Conservation (phyloP, 2,113 vertebrate species). For the Amphilophus citrinellus region DNA sequence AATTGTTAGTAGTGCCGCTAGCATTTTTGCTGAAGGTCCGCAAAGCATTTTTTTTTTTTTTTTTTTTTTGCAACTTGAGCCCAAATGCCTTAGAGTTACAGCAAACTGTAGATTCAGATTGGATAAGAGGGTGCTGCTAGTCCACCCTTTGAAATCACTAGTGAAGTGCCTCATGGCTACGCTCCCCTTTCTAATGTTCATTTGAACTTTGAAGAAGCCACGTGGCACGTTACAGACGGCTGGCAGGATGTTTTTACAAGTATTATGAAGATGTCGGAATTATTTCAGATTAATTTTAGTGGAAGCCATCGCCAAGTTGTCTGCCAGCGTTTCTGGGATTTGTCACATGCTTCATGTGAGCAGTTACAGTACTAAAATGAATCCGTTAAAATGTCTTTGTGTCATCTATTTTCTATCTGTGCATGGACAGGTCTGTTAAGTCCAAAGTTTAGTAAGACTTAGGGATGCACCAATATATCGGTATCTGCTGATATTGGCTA, state of each 20-base stretch:
- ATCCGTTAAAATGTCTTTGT: background rate
- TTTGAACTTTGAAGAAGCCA: conserved; percentile 2
- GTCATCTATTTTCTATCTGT: background rate
- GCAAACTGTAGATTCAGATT: conserved; percentile 13
- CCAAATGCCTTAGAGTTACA: conserved; percentile 72
- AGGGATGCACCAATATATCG: background rate
- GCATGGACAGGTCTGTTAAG: background rate
- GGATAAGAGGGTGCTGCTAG: background rate
- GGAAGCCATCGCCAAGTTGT: background rate
- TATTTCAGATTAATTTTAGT: background rate
- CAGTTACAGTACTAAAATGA: background rate
- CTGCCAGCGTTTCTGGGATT: conserved; percentile 5
- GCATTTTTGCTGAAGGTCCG: conserved; percentile 37
- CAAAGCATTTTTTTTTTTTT: conserved; percentile 1
- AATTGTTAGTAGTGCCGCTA: conserved; percentile 38
- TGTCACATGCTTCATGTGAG: background rate
- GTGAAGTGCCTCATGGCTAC: conserved; percentile 71
- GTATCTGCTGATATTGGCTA: background rate
- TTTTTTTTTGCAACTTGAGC: conserved; percentile 18
- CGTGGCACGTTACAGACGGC: background rate
- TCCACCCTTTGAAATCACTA: conserved; percentile 46
- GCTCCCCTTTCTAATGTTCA: background rate
- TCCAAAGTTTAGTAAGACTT: conserved; percentile 1
- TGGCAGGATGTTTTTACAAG: background rate
- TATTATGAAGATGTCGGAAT: background rate